Evolutionary conservation across 2,113 vertebrate species (phyloP).

Genomic region (Panurus biarmicus): DNA sequence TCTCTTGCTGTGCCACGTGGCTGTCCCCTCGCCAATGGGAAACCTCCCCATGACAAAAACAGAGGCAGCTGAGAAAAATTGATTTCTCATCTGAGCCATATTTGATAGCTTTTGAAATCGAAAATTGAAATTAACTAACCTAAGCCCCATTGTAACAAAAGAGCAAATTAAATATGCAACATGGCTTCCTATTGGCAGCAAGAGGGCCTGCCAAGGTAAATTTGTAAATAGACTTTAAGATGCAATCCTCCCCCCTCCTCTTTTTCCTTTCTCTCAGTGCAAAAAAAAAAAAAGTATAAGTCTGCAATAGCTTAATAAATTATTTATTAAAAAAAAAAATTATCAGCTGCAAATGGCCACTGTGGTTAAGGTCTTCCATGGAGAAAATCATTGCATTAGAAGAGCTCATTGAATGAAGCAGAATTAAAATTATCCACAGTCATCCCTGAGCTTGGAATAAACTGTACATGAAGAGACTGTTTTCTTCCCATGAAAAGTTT

Average conservation of each 20-base stretch:
- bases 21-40: slow-evolving; percentile 79
- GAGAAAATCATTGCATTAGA: slow-evolving; percentile 63
- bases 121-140: slow-evolving; percentile 99
- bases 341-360: slow-evolving; percentile 63
- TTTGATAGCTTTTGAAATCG: slow-evolving; percentile 99
- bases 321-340: slow-evolving; percentile 66
- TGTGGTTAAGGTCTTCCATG: slow-evolving; percentile 66
- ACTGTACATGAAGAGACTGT: neutral
- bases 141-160: slow-evolving; percentile 96
- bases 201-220: slow-evolving; percentile 84
- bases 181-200: slow-evolving; percentile 81
- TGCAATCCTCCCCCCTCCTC: slow-evolving; percentile 54
- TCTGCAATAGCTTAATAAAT: slow-evolving; percentile 72
- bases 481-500: slow-evolving; percentile 26
- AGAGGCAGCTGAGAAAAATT: slow-evolving; percentile 99
- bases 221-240: slow-evolving; percentile 89
- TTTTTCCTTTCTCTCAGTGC: slow-evolving; percentile 26
- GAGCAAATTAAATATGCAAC: slow-evolving; percentile 98
- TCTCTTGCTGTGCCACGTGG: slow-evolving; percentile 89
- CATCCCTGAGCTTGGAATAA: slow-evolving; percentile 26
- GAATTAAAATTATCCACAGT: slow-evolving; percentile 46
- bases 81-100: slow-evolving; percentile 99
- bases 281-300: slow-evolving; percentile 69
- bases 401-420: slow-evolving; percentile 33
- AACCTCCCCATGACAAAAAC: slow-evolving; percentile 84